phyloP scores from a whole-genome alignment of 2,113 vertebrate genomes.

The Dicerorhinus sumatrensis region DNA sequence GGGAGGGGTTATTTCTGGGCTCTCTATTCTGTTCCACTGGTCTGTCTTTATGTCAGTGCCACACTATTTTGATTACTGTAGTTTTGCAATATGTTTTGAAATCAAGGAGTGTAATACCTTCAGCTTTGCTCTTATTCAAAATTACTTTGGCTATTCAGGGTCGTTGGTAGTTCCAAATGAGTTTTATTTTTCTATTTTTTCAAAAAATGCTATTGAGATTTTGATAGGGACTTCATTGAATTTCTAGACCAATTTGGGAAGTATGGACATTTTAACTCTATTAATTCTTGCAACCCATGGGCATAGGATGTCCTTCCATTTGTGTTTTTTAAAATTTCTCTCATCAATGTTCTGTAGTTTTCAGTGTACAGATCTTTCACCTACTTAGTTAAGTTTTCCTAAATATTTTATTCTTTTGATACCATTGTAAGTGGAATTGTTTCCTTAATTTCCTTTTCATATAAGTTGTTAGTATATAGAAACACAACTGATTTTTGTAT shows the following conservation, averaged over 20 bases:
- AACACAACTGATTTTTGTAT: neutral
- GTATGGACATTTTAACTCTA: neutral
- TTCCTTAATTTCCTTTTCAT: neutral
- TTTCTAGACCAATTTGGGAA: neutral
- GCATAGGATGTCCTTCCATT: neutral
- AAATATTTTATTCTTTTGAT: neutral
- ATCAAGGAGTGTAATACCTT: neutral
- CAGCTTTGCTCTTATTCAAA: neutral
- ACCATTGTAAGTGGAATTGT: neutral
- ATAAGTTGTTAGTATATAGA: neutral
- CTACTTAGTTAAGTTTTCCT: neutral
- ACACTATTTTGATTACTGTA: neutral
- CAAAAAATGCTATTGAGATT: neutral
- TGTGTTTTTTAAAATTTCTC: neutral
- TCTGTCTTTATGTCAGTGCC: neutral
- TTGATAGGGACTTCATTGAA: neutral
- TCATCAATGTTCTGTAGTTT: neutral
- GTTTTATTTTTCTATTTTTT: neutral
- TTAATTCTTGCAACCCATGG: neutral
- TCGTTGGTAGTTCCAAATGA: neutral
- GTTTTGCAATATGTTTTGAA: neutral
- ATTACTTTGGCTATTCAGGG: neutral
- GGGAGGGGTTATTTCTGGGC: neutral
- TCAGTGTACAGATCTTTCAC: neutral
- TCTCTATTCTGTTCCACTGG: neutral